Evolutionary conservation across 2,888 invertebrate genomes (phyloP).

Genomic region (Diarsia rubi): DNA sequence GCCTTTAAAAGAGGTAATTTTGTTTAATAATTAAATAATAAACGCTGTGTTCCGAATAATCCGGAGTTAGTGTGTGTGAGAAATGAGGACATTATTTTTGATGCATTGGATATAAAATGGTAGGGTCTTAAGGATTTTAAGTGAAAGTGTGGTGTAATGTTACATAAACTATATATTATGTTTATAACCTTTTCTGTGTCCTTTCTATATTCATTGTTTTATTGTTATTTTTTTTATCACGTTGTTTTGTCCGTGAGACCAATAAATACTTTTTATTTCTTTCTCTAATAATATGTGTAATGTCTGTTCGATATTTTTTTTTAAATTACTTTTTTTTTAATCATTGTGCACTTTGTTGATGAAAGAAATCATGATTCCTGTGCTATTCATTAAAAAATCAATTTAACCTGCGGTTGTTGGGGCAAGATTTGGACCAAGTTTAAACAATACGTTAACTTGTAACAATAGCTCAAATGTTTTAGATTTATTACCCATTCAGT

Average conservation of each 20-base stretch:
- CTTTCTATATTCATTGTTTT: too few species aligned
- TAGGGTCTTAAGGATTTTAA: not conserved
- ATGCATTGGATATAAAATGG: not conserved
- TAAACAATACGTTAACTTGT: not conserved
- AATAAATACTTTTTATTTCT: too few species aligned
- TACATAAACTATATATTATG: not conserved
- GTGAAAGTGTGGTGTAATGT: not conserved
- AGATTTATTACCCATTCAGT: not conserved
- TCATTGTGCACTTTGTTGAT: not conserved
- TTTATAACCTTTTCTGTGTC: too few species aligned
- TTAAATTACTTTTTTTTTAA: too few species aligned
- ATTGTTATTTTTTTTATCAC: too few species aligned
- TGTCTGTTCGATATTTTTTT: too few species aligned
- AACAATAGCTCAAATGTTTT: not conserved
- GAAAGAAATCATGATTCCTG: not conserved
- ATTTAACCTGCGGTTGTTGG: not conserved
- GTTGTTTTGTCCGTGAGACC: too few species aligned
- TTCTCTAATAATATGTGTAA: too few species aligned
- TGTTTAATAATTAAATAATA: slow-evolving; percentile 79
- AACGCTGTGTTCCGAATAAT: slow-evolving; percentile 68
- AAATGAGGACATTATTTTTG: slow-evolving; percentile 24
- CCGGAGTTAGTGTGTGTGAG: slow-evolving; percentile 47
- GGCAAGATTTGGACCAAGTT: not conserved
- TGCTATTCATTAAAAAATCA: not conserved
- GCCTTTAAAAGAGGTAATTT: slow-evolving; percentile 74